Percentiles rank a stretch among this genome's conserved stretches.
These are phyloP conservation scores for Sebastes elongatus DNA, from an alignment of 2,797 vertebrate genomes.

Conservation along the genomic window DNA sequence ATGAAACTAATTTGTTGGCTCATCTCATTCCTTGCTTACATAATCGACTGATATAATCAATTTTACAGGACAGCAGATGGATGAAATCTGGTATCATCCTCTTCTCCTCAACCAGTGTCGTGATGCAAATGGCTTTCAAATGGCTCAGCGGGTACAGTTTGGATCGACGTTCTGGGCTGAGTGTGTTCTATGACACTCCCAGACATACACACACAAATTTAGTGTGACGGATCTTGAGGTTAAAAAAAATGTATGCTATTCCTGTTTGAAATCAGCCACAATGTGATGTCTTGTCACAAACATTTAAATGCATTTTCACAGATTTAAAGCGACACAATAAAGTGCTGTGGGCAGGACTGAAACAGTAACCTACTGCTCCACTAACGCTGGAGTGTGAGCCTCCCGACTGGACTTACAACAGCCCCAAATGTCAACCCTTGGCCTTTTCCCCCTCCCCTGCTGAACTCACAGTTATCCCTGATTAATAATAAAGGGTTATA, in stretches of 20 bases:
- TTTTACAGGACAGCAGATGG: constrained; percentile 55
- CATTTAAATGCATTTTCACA: constrained; percentile 12
- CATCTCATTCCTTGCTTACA: constrained; percentile 29
- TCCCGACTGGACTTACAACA: constrained; percentile 49
- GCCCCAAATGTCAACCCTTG: constrained; percentile 65
- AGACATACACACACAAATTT: not conserved
- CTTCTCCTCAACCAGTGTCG: constrained; percentile 35
- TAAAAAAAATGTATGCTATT: not conserved
- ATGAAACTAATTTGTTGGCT: constrained; percentile 45
- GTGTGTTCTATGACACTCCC: not conserved
- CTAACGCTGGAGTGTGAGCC: constrained; percentile 34
- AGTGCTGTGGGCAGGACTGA: constrained; percentile 45
- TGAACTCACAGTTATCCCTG: constrained; percentile 46
- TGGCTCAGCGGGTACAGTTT: constrained; percentile 10
- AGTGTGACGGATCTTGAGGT: not conserved
- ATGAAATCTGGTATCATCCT: constrained; percentile 41
- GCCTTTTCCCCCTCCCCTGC: constrained; percentile 40
- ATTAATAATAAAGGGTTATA: constrained; percentile 66
- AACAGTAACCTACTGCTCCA: constrained; percentile 58
- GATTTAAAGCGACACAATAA: constrained; percentile 44
- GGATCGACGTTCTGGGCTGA: not conserved
- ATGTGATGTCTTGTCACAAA: not conserved
- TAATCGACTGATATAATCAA: constrained; percentile 56
- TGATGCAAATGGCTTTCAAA: constrained; percentile 40
- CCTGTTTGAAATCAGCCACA: not conserved